Percentiles rank a stretch among this genome's conserved stretches.
These are phyloP conservation scores for Dascillus cervinus DNA, from an alignment of 2,888 invertebrate genomes.

Conservation along the genomic window DNA sequence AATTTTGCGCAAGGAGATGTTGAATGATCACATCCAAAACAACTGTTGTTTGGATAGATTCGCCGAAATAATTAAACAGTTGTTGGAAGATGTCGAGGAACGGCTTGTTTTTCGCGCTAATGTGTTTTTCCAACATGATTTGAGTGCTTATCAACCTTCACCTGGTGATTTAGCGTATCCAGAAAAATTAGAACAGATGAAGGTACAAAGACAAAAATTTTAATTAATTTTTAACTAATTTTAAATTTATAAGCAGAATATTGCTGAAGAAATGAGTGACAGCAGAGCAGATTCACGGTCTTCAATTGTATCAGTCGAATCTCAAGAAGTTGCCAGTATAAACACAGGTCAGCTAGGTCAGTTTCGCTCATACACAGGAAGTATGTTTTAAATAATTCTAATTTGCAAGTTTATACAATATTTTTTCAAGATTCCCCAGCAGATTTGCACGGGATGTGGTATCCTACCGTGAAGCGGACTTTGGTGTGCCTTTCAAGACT, in stretches of 20 bases:
- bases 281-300: conserved; percentile 59
- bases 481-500: conserved; percentile 89
- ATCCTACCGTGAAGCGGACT: conserved; percentile 92
- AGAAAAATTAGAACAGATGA: conserved; percentile 96
- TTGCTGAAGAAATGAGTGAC: conserved; percentile 32
- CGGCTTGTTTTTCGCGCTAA: conserved; percentile 91
- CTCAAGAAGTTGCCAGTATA: conserved; percentile 64
- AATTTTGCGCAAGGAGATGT: conserved; percentile 83
- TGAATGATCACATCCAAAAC: conserved; percentile 81
- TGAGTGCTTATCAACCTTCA: conserved; percentile 80
- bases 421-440: conserved; percentile 49
- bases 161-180: conserved; percentile 97
- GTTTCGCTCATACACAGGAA: conserved; percentile 44
- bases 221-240: conserved; percentile 1
- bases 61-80: conserved; percentile 67
- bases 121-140: conserved; percentile 88
- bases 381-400: conserved; percentile 24
- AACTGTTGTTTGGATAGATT: conserved; percentile 59
- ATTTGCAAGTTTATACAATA: too few relatives aligned
- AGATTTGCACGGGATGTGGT: conserved; percentile 99
- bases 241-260: conserved; percentile 21
- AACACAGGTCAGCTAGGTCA: conserved; percentile 41
- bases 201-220: conserved; percentile 57
- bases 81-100: conserved; percentile 93
- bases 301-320: conserved; percentile 62